Percentiles rank a stretch among this genome's conserved stretches.
Evolutionary conservation across 2,888 invertebrate species (phyloP).

Genomic region (Pilophorus perplexus): DNA sequence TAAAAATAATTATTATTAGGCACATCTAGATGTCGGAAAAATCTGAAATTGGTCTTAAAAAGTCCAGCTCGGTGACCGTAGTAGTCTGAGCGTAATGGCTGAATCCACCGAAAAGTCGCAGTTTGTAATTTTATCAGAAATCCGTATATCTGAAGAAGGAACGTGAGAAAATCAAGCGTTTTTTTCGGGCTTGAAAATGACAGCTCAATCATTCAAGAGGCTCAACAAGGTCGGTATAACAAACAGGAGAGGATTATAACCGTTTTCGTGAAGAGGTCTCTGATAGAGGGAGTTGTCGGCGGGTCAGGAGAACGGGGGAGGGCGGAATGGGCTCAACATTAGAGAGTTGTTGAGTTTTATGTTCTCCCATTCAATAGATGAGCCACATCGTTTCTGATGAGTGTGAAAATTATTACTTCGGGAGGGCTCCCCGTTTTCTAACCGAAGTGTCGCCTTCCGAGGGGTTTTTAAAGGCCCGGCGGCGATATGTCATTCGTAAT

Average conservation of each 20-base stretch:
- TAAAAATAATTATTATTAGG: too few relatives aligned
- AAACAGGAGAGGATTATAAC: neutral
- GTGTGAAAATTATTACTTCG: constrained; percentile 29
- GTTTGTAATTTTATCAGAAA: too few relatives aligned
- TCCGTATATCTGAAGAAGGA: too few relatives aligned
- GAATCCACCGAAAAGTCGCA: too few relatives aligned
- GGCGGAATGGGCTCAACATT: constrained; percentile 26
- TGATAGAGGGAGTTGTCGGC: neutral
- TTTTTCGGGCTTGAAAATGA: too few relatives aligned
- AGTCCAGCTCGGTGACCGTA: too few relatives aligned
- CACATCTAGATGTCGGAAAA: too few relatives aligned
- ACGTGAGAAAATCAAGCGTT: too few relatives aligned
- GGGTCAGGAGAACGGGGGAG: constrained; percentile 7
- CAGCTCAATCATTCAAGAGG: neutral
- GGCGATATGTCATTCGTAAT: constrained; percentile 21
- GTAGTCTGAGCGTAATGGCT: too few relatives aligned
- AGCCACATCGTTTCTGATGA: constrained; percentile 33
- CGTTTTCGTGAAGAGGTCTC: neutral
- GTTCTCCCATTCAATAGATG: constrained; percentile 29
- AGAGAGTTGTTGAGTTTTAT: constrained; percentile 32
- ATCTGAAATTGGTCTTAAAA: too few relatives aligned
- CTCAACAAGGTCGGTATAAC: neutral
- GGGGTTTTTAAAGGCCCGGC: neutral
- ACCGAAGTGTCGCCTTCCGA: constrained; percentile 4
- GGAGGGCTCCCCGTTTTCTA: constrained; percentile 1